Evolutionary conservation across 1,140 invertebrate genomes (phyloP), one percentile per base, ranked within the genome.

Genomic region (Aphaenogaster rudis): DNA sequence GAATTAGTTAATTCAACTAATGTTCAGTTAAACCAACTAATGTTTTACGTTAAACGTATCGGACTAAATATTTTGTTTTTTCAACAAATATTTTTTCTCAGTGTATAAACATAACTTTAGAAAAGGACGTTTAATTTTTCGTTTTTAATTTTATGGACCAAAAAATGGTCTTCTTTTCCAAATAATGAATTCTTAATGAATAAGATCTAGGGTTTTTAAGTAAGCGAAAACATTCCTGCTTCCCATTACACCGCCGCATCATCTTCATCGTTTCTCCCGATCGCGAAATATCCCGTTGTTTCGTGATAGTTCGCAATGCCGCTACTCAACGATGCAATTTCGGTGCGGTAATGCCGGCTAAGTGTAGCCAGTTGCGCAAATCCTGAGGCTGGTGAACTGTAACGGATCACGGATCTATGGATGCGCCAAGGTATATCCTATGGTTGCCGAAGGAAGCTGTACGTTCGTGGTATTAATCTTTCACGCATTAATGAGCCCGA

Each of bases 311-410:
- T 76, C 71, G 8, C 61, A 42, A 67, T 59, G 9, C n/a, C n/a
- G 50, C 48, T 84, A 45, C 54, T 74, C 42, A 36, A 63, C 69
- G 52, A 33, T 59, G 72, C 72, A 89, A 88, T 89, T 88, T 79
- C 87, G 50, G 84, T 72, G 86, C 72, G n/a, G 28, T 42, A 39
- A 76, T 76, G n/a, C 67, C 33, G 36, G 54, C 5, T 80, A 67
- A 84, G 45, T 50, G 54, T 69, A 57, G 52, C 42, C 61, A 45
- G 76, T 90, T 89, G 50, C 71, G 76, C 88, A 87, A 89, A 76
- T 77, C 39, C n/a, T 13, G 48, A 48, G 63, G 39, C 54, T 74
- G 54, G 54, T 67, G 71, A 90, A 90, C 84, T 64, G 42, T 81
- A 87, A 76, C 77, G 69, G 71, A 66, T 88, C 59, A 64, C 57